A percentile compares a stretch with the other conserved stretches of the same genome.
Evolutionary conservation across 2,888 invertebrate species (phyloP).

Genomic region (Carterocephalus palaemon): DNA sequence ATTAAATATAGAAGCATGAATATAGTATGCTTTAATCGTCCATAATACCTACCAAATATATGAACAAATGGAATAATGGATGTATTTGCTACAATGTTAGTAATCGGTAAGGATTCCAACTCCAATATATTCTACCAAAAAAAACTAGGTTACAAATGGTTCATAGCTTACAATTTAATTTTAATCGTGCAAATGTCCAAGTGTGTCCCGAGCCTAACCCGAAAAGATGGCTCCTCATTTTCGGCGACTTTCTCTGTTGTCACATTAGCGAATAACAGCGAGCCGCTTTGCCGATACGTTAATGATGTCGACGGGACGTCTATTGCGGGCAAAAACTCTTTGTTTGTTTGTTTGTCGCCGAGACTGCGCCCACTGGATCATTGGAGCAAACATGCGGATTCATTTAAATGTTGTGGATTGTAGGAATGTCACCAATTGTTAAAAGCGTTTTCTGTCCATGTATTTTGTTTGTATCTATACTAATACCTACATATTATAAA

Average conservation of each 20-base stretch:
- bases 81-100: too few species aligned
- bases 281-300: conserved; percentile 70
- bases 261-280: conserved; percentile 77
- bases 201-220: conserved; percentile 52
- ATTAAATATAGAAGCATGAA: too few species aligned
- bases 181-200: conserved; percentile 2
- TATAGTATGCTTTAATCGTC: too few species aligned
- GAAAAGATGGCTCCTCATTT: conserved; percentile 72
- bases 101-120: too few species aligned
- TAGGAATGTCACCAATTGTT: background rate
- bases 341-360: conserved; percentile 47
- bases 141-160: too few species aligned
- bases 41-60: background rate
- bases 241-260: conserved; percentile 75
- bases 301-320: conserved; percentile 73
- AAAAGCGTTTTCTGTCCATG: too few species aligned
- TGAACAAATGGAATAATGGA: too few species aligned
- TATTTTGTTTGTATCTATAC: too few species aligned
- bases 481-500: too few species aligned
- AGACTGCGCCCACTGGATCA: conserved; percentile 22
- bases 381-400: conserved; percentile 28
- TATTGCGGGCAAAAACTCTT: conserved; percentile 66
- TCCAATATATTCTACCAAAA: too few species aligned
- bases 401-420: background rate
- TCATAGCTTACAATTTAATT: too few species aligned